Conservation (phyloP, 1,140 invertebrate genomes). For the Rhizoglyphus robini region DNA sequence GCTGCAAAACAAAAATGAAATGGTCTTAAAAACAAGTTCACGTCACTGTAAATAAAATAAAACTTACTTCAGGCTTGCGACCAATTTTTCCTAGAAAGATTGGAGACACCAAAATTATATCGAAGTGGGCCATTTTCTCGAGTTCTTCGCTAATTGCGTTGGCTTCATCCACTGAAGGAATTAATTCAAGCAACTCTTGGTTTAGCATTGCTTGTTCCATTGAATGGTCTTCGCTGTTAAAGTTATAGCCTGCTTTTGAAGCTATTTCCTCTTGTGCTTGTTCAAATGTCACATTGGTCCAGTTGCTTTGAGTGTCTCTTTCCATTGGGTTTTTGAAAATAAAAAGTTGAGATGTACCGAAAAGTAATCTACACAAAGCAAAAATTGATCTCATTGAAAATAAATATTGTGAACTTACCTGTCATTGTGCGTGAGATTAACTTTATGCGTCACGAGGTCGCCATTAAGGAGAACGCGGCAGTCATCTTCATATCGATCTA, state of each 20-base stretch:
- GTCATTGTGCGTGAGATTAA: slow-evolving; percentile 43
- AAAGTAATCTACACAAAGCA: slow-evolving; percentile 17
- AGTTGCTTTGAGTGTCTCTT: slow-evolving; percentile 32
- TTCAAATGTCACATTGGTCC: slow-evolving; percentile 41
- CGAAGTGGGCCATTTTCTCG: slow-evolving; percentile 44
- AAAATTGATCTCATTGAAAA: neutral
- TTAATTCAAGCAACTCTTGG: slow-evolving; percentile 43
- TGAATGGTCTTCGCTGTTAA: slow-evolving; percentile 33
- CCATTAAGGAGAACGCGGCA: slow-evolving; percentile 44
- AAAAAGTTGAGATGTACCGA: slow-evolving; percentile 41
- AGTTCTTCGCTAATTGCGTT: slow-evolving; percentile 47
- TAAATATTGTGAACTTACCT: slow-evolving; percentile 31
- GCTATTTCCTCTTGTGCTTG: slow-evolving; percentile 47
- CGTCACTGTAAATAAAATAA: slow-evolving; percentile 11
- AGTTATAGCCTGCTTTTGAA: slow-evolving; percentile 40
- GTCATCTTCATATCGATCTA: slow-evolving; percentile 37
- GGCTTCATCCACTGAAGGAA: slow-evolving; percentile 45
- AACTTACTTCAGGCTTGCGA: slow-evolving; percentile 31
- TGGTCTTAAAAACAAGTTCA: no score
- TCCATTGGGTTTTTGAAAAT: slow-evolving; percentile 40
- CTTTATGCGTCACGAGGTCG: slow-evolving; percentile 34
- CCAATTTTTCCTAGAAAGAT: slow-evolving; percentile 42
- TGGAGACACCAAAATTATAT: slow-evolving; percentile 44
- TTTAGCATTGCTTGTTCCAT: slow-evolving; percentile 33
- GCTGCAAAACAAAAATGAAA: slow-evolving; percentile 34